A percentile compares a stretch with the other conserved stretches of the same genome.
Conservation (phyloP, 2,888 invertebrate species). For the Colostygia pectinataria region DNA sequence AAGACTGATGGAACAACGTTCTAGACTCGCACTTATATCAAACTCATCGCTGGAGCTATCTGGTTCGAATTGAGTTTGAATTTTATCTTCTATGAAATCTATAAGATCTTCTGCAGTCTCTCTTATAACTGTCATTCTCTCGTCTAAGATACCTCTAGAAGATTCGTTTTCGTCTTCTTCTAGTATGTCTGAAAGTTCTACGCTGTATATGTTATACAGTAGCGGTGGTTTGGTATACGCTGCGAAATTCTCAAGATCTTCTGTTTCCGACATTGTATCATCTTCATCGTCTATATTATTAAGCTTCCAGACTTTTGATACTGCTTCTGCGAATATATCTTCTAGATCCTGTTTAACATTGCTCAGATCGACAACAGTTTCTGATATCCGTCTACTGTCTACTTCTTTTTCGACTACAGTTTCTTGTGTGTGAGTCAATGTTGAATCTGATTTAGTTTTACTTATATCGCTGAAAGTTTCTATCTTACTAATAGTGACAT, state of each 20-base stretch:
- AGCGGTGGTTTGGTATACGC: slow-evolving; percentile 68
- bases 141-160: slow-evolving; percentile 58
- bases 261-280: slow-evolving; percentile 72
- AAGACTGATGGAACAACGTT: slow-evolving; percentile 67
- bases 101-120: slow-evolving; percentile 63
- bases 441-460: slow-evolving; percentile 77
- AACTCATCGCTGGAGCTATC: slow-evolving; percentile 64
- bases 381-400: slow-evolving; percentile 63
- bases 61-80: slow-evolving; percentile 53
- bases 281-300: slow-evolving; percentile 45
- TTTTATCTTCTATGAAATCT: slow-evolving; percentile 61
- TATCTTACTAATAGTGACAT: slow-evolving; percentile 71
- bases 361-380: slow-evolving; percentile 70
- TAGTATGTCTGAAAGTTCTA: slow-evolving; percentile 72
- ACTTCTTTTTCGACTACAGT: slow-evolving; percentile 66
- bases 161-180: slow-evolving; percentile 71
- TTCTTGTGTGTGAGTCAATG: slow-evolving; percentile 72
- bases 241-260: slow-evolving; percentile 69
- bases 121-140: slow-evolving; percentile 50
- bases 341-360: slow-evolving; percentile 70
- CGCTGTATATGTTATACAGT: slow-evolving; percentile 60
- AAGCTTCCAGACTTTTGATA: slow-evolving; percentile 52
- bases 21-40: slow-evolving; percentile 58
- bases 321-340: slow-evolving; percentile 64
- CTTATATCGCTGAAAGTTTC: slow-evolving; percentile 75